phyloP scores from a whole-genome alignment of 2,113 vertebrate genomes.

The Chloebia gouldiae region DNA sequence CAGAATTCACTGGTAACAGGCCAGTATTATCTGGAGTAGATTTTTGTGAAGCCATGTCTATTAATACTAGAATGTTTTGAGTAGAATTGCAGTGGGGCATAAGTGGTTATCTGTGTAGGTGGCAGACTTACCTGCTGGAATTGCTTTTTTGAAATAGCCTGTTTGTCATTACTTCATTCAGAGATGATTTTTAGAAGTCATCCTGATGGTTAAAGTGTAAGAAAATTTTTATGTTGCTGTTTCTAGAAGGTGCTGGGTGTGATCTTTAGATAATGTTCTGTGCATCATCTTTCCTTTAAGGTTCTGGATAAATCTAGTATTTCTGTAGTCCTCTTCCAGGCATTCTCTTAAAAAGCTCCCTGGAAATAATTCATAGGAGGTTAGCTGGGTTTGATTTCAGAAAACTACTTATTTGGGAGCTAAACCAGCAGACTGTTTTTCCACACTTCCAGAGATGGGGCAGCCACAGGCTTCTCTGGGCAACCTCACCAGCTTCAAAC shows the following conservation, averaged over 20 bases:
- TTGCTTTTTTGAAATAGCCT: neutral
- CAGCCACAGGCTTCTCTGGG: neutral
- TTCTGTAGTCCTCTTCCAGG: neutral
- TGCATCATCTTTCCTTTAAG: neutral
- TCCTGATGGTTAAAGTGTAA: neutral
- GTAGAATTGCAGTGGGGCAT: neutral
- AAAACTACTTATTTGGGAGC: neutral
- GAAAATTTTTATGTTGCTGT: neutral
- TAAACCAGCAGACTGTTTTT: neutral
- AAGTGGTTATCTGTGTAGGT: neutral
- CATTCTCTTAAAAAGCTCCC: neutral
- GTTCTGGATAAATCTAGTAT: neutral
- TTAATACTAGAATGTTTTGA: neutral
- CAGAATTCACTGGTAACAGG: neutral
- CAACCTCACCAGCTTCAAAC: neutral
- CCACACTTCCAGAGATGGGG: neutral
- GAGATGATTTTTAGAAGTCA: neutral
- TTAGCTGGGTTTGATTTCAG: neutral
- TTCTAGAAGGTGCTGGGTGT: neutral
- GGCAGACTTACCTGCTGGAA: neutral
- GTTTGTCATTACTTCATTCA: neutral
- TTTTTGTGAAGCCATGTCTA: neutral
- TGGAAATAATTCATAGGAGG: neutral
- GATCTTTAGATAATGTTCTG: neutral
- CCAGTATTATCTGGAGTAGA: neutral